A percentile compares a stretch with the other conserved stretches of the same genome.
These are phyloP conservation scores for Fragum fragum DNA, from an alignment of 2,888 invertebrate species.

Conservation along the genomic window DNA sequence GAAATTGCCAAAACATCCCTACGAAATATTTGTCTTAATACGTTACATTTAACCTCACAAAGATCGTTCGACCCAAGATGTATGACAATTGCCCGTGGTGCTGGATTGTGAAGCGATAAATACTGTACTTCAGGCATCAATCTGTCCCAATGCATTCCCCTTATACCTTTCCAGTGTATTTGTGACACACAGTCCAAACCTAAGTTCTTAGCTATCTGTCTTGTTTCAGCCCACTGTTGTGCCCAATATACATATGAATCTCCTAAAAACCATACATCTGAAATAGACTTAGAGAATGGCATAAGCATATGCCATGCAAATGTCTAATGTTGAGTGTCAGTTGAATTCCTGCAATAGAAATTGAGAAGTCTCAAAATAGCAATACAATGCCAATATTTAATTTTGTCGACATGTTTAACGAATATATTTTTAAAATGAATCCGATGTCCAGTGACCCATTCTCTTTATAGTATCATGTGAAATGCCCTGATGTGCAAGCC, in stretches of 20 bases:
- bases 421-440: conserved; percentile 17
- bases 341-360: background rate
- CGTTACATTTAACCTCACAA: background rate
- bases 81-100: background rate
- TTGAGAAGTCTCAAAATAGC: background rate
- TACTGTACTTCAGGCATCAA: background rate
- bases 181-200: background rate
- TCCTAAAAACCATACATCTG: conserved; percentile 24
- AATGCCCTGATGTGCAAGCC: background rate
- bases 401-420: background rate
- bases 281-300: conserved; percentile 1
- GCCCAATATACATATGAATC: background rate
- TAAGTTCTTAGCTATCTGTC: too few relatives aligned
- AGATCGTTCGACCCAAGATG: conserved; percentile 18
- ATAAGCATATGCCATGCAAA: background rate
- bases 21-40: background rate
- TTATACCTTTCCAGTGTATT: background rate
- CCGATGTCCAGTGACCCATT: conserved; percentile 11
- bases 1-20: background rate
- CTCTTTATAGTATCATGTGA: conserved; percentile 4
- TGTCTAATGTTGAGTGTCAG: background rate
- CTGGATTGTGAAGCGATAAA: background rate
- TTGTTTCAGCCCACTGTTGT: too few relatives aligned
- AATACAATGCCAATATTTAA: background rate
- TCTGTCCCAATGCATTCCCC: conserved; percentile 13